Evolutionary conservation across 2,888 invertebrate species (phyloP).

Genomic region (Anagyrus pseudococci): DNA sequence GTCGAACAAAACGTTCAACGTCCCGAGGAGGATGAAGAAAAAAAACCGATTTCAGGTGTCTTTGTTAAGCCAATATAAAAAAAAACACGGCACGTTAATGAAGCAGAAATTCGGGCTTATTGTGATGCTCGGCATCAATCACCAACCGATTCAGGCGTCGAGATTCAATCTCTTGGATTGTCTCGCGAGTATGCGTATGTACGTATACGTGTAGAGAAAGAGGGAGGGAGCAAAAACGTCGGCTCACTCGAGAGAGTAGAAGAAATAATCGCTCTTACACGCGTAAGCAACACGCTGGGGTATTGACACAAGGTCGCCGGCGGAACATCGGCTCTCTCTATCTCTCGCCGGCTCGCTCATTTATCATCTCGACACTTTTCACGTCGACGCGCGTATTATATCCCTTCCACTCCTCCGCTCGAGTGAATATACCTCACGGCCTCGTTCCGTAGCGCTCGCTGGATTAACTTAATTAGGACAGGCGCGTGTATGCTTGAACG

Average conservation of each 20-base stretch:
- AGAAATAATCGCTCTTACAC: no score
- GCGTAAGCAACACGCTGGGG: no score
- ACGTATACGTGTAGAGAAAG: no score
- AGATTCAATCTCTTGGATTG: no score
- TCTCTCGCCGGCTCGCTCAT: conserved; percentile 4
- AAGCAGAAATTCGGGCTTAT: background rate
- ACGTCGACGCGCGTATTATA: background rate
- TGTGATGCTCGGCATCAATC: conserved; percentile 21
- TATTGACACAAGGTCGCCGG: no score
- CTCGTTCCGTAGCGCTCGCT: conserved; percentile 3
- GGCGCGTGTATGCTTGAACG: background rate
- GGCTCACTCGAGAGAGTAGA: no score
- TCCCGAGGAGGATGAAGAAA: background rate
- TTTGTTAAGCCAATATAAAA: background rate
- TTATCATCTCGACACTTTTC: conserved; percentile 33
- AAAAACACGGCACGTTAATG: conserved; percentile 1
- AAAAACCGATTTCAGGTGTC: background rate
- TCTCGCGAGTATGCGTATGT: no score
- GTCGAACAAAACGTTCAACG: no score
- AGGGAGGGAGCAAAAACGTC: no score
- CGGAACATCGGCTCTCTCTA: no score
- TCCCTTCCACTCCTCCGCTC: background rate
- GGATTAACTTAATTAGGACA: conserved; percentile 25
- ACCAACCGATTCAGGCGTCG: conserved; percentile 13
- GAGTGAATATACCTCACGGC: conserved; percentile 11